Evolutionary conservation across 2,113 vertebrate genomes (phyloP).

Genomic region (Callipepla squamata): DNA sequence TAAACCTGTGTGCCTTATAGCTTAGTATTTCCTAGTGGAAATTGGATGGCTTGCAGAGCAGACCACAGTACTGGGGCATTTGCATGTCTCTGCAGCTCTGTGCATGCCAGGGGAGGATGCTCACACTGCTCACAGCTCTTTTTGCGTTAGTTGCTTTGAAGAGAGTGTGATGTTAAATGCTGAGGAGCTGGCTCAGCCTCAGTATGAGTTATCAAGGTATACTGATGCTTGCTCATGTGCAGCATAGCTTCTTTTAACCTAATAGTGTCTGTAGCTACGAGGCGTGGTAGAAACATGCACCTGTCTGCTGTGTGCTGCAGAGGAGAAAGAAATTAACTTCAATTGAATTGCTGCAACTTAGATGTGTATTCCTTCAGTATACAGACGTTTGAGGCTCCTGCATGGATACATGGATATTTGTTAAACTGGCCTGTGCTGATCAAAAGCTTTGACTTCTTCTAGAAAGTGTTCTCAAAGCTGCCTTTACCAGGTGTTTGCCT

Average conservation of each 20-base stretch:
- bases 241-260: background rate
- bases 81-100: background rate
- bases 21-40: background rate
- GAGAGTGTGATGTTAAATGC: background rate
- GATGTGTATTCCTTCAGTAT: background rate
- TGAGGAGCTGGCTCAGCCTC: background rate
- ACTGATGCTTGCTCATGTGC: background rate
- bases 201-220: background rate
- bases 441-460: background rate
- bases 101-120: rapidly evolving
- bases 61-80: background rate
- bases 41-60: background rate
- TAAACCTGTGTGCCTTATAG: background rate
- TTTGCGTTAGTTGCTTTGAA: background rate
- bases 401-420: background rate
- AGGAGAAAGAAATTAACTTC: background rate
- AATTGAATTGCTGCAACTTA: background rate
- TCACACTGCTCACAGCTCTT: background rate
- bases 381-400: background rate
- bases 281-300: background rate
- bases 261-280: background rate
- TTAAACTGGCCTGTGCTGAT: background rate
- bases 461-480: background rate
- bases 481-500: background rate
- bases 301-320: rapidly evolving